Percentiles rank a stretch among this genome's conserved stretches.
These are phyloP conservation scores for Pachycephus smyrnensis DNA, from an alignment of 2,888 invertebrate species.

Conservation along the genomic window DNA sequence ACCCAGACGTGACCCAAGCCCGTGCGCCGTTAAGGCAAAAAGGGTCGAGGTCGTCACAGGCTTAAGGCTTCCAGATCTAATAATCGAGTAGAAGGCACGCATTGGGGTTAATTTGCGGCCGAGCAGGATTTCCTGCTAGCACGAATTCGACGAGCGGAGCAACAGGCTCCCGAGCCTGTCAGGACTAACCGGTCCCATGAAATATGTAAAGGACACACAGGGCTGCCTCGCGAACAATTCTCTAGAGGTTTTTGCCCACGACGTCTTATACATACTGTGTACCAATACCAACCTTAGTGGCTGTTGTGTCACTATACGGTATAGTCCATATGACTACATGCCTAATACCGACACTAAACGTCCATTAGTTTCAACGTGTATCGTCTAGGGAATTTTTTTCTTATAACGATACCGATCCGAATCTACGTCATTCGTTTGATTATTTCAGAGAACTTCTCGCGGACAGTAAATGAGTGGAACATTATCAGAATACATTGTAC, in stretches of 20 bases:
- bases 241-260: background rate
- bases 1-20: background rate
- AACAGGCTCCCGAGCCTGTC: background rate
- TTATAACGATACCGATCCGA: background rate
- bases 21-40: background rate
- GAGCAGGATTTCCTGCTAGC: conserved; percentile 1
- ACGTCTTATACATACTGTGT: background rate
- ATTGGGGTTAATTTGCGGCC: conserved; percentile 9
- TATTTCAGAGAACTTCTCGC: background rate
- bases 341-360: background rate
- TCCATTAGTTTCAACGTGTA: background rate
- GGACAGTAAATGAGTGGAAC: background rate
- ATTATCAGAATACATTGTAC: background rate
- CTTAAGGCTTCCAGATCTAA: background rate
- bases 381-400: background rate
- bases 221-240: background rate
- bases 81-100: conserved; percentile 3
- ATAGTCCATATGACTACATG: background rate
- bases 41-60: background rate
- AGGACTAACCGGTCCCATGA: conserved; percentile 5
- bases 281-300: background rate
- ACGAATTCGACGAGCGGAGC: conserved; percentile 1
- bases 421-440: background rate
- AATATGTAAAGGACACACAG: conserved; percentile 1
- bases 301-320: background rate